Percentiles rank a stretch among this genome's conserved stretches.
Conservation (phyloP, 2,888 invertebrate genomes). For the Drosophila macrospina region DNA sequence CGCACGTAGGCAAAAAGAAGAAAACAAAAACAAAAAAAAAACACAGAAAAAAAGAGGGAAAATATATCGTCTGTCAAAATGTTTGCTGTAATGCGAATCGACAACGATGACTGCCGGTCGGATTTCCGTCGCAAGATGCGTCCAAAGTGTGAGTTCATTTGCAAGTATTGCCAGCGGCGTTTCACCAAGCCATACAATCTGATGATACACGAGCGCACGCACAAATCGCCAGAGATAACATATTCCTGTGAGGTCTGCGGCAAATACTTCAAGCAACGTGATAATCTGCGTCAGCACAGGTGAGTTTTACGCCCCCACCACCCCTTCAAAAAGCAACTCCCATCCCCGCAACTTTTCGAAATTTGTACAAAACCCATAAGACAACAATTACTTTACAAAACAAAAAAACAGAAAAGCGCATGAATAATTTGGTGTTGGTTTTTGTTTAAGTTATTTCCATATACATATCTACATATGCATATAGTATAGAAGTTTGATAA, state of each 20-base stretch:
- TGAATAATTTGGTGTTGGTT: slow-evolving; percentile 58
- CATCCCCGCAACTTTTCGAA: too few species aligned
- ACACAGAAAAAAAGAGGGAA: slow-evolving; percentile 49
- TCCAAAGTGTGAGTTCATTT: slow-evolving; percentile 98
- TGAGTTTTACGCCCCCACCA: slow-evolving; percentile 85
- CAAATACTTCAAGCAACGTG: slow-evolving; percentile 98
- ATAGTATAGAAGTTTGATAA: background rate
- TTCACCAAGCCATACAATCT: slow-evolving; percentile 99
- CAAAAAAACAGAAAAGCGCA: slow-evolving; percentile 49
- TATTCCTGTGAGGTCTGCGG: slow-evolving; percentile 99
- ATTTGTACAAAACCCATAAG: too few species aligned
- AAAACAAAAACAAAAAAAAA: slow-evolving; percentile 6
- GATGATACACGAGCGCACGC: slow-evolving; percentile 99
- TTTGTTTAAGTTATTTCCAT: slow-evolving; percentile 15
- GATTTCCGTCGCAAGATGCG: slow-evolving; percentile 95
- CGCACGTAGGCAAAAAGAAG: slow-evolving; percentile 42
- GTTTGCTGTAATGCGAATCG: slow-evolving; percentile 96
- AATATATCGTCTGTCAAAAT: slow-evolving; percentile 87
- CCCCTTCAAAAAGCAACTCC: background rate
- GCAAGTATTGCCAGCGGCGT: slow-evolving; percentile 98
- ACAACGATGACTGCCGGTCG: slow-evolving; percentile 93
- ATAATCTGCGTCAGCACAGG: slow-evolving; percentile 98
- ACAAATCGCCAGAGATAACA: slow-evolving; percentile 97
- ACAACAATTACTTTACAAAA: background rate
- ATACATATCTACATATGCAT: background rate